Conservation (phyloP, 1,140 invertebrate species). For the Medauroidea extradentata region DNA sequence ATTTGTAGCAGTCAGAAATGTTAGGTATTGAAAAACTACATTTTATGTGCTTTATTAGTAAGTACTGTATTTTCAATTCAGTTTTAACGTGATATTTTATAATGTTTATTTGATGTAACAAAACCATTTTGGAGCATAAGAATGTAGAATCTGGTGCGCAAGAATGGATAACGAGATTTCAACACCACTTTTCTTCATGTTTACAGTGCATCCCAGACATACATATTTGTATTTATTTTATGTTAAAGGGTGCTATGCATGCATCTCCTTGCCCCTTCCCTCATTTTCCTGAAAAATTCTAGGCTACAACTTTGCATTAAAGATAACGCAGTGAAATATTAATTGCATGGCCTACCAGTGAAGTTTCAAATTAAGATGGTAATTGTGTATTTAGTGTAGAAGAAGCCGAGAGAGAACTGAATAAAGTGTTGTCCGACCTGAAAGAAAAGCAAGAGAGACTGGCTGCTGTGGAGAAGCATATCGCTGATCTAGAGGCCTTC, state of each 20-base stretch:
- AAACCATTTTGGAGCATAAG: no score
- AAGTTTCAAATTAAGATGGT: neutral
- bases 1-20: no score
- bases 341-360: neutral
- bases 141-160: no score
- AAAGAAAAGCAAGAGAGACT: constrained; percentile 76
- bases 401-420: constrained; percentile 66
- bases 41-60: no score
- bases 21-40: no score
- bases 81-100: no score
- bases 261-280: neutral
- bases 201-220: no score
- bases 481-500: constrained; percentile 62
- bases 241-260: neutral
- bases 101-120: no score
- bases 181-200: no score
- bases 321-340: neutral
- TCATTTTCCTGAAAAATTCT: neutral
- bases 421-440: constrained; percentile 68
- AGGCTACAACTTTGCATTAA: neutral
- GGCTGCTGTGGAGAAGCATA: constrained; percentile 61
- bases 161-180: no score
- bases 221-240: neutral
- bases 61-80: no score
- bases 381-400: constrained; percentile 52